Evolutionary conservation across 2,797 vertebrate genomes (phyloP).

Genomic region (Chrysocyon brachyurus): DNA sequence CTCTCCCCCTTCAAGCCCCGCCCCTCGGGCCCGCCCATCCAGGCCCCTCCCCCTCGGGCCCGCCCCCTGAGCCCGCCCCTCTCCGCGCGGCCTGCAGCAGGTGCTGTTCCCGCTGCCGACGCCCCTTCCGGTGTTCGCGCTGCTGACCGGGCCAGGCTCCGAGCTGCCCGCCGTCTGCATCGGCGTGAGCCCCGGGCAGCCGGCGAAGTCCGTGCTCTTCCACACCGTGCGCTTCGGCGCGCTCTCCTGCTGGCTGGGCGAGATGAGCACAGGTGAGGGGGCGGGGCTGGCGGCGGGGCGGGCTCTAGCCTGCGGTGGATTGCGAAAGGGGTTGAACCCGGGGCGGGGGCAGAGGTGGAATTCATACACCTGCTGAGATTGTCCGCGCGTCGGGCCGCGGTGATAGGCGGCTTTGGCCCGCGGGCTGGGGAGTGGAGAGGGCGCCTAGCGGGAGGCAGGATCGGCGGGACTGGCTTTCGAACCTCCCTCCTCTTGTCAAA

Average conservation of each 20-base stretch:
- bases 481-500: not conserved
- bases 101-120: constrained; percentile 95
- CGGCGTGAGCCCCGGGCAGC: constrained; percentile 87
- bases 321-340: not conserved
- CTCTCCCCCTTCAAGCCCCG: not conserved
- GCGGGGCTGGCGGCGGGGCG: not conserved
- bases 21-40: not conserved
- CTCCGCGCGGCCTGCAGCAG: constrained; percentile 87
- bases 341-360: rapidly evolving
- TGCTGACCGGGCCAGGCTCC: constrained; percentile 91
- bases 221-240: constrained; percentile 95
- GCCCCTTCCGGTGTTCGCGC: constrained; percentile 93
- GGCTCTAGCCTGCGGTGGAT: not conserved
- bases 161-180: constrained; percentile 95
- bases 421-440: not conserved
- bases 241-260: constrained; percentile 94
- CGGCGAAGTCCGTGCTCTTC: constrained; percentile 87
- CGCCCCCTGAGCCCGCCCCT: not conserved
- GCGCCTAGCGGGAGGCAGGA: not conserved
- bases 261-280: constrained; percentile 86
- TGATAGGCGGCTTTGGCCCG: not conserved
- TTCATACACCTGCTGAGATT: rapidly evolving
- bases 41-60: not conserved
- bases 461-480: not conserved
- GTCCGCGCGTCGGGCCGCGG: rapidly evolving